Evolutionary conservation across 2,113 vertebrate genomes (phyloP).

Genomic region (Catharus minimus): DNA sequence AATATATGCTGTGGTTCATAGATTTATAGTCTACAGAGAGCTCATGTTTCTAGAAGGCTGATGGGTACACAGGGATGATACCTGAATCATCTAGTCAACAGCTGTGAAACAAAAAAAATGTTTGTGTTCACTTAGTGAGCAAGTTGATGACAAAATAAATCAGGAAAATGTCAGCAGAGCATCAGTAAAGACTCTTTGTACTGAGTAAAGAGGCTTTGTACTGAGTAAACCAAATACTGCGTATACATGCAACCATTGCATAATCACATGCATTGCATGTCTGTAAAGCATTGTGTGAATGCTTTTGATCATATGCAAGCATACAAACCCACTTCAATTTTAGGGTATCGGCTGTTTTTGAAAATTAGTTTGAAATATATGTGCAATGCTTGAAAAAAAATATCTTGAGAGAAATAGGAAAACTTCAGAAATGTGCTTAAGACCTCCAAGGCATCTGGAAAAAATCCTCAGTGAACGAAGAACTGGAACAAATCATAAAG

Average conservation of each 20-base stretch:
- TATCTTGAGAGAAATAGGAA: not conserved
- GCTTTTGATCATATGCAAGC: accelerated
- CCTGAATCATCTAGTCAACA: not conserved
- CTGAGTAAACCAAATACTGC: not conserved
- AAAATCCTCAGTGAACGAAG: not conserved
- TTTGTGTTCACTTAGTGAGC: not conserved
- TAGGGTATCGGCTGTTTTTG: not conserved
- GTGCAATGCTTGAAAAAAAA: not conserved
- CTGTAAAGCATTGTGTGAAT: not conserved
- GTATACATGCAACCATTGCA: not conserved
- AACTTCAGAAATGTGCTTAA: not conserved
- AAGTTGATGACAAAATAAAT: not conserved
- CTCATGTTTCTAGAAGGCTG: not conserved
- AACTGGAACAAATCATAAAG: not conserved
- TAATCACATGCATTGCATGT: not conserved
- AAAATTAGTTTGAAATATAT: not conserved
- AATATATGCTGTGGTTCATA: not conserved
- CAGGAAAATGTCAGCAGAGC: not conserved
- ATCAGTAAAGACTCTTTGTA: not conserved
- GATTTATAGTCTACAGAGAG: not conserved
- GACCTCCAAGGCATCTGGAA: not conserved
- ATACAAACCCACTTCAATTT: not conserved
- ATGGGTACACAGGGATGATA: not conserved
- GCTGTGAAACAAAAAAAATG: not conserved
- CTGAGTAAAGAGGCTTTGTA: slow-evolving; percentile 22